Evolutionary conservation across 2,113 vertebrate species (phyloP).

Genomic region (Periophthalmodon schlosseri): DNA sequence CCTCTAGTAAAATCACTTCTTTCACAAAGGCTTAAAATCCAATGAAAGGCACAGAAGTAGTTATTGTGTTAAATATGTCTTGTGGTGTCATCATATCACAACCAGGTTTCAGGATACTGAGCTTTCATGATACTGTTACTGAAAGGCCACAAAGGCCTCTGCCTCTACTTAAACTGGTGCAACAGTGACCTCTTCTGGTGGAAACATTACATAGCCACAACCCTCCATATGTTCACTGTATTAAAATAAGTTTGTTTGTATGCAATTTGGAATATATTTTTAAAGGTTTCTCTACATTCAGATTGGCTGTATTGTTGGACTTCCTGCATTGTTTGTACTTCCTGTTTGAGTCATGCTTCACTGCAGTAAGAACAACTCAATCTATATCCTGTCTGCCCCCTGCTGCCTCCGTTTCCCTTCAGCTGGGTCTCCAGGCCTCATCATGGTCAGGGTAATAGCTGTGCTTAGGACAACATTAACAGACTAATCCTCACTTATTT

Average conservation of each 20-base stretch:
- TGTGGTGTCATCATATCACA: slow-evolving; percentile 32
- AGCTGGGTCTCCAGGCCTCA: slow-evolving; percentile 27
- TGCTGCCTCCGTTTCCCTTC: slow-evolving; percentile 34
- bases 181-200: slow-evolving; percentile 76
- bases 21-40: neutral
- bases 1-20: neutral
- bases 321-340: neutral
- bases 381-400: slow-evolving; percentile 2
- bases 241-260: neutral
- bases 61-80: slow-evolving; percentile 26
- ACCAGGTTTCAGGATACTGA: neutral
- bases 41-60: slow-evolving; percentile 26
- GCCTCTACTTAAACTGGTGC: slow-evolving; percentile 35
- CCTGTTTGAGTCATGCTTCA: slow-evolving; percentile 6
- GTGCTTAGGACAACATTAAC: slow-evolving; percentile 61
- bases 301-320: neutral
- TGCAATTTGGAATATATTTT: neutral
- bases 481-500: slow-evolving; percentile 59
- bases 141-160: neutral
- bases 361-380: neutral
- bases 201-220: slow-evolving; percentile 36
- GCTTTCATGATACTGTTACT: slow-evolving; percentile 17
- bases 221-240: neutral
- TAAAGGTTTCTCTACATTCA: neutral
- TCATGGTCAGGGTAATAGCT: slow-evolving; percentile 39